These are phyloP conservation scores for Dicrostonyx torquatus DNA, from an alignment of 2,797 vertebrate genomes.

Conservation along the genomic window DNA sequence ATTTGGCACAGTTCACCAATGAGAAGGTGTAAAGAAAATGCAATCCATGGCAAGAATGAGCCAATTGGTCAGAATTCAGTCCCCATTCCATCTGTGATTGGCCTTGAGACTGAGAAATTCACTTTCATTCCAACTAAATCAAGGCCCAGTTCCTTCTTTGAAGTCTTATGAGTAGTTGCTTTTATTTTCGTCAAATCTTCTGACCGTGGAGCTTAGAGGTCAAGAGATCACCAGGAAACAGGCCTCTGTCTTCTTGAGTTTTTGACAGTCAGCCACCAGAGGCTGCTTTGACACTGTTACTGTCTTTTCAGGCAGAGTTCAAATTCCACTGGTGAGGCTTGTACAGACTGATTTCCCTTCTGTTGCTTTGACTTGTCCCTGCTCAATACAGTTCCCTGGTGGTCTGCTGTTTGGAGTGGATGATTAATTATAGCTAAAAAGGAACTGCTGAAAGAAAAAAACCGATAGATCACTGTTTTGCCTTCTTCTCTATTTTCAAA, in stretches of 20 bases:
- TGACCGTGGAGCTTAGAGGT: not conserved
- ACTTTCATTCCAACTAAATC: conserved; percentile 30
- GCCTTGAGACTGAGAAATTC: conserved; percentile 42
- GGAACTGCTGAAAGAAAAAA: conserved; percentile 52
- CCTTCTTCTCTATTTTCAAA: conserved; percentile 48
- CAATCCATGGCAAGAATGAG: not conserved
- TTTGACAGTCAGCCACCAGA: conserved; percentile 78
- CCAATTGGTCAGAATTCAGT: conserved; percentile 9
- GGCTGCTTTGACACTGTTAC: conserved; percentile 78
- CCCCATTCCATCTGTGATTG: not conserved
- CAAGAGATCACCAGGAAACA: not conserved
- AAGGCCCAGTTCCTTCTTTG: not conserved
- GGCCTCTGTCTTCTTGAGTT: conserved; percentile 67
- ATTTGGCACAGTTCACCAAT: not conserved
- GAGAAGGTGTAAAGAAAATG: not conserved
- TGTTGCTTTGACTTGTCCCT: conserved; percentile 50
- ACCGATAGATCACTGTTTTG: conserved; percentile 48
- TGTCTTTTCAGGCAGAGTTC: conserved; percentile 27
- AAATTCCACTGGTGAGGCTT: conserved; percentile 41
- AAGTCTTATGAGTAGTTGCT: conserved; percentile 39
- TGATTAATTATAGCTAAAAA: conserved; percentile 64
- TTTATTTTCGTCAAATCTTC: conserved; percentile 44
- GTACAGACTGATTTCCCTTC: conserved; percentile 57
- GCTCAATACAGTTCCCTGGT: conserved; percentile 64
- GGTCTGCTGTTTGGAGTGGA: conserved; percentile 68